phyloP scores from a whole-genome alignment of 2,113 vertebrate species.

The Tragelaphus buxtoni region DNA sequence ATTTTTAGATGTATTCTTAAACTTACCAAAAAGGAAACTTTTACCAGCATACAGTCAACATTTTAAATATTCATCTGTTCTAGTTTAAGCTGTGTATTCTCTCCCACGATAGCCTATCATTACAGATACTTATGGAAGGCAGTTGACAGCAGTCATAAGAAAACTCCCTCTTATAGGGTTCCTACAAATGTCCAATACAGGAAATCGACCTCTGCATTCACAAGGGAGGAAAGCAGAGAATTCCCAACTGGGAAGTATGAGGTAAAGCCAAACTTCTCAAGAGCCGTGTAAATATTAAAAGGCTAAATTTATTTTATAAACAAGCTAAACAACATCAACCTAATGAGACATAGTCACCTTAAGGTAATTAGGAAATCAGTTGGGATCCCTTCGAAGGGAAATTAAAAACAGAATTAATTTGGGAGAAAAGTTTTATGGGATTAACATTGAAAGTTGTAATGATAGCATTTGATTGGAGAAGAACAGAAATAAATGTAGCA shows the following conservation, averaged over 20 bases:
- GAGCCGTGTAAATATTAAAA: constrained; percentile 47
- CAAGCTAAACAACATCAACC: constrained; percentile 3
- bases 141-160: constrained; percentile 35
- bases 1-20: not conserved
- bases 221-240: constrained; percentile 51
- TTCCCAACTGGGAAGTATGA: not conserved
- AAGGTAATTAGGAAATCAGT: constrained; percentile 21
- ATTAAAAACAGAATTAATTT: constrained; percentile 43
- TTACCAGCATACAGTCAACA: constrained; percentile 3
- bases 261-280: not conserved
- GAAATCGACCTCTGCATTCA: constrained; percentile 71
- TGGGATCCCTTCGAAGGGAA: not conserved
- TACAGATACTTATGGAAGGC: constrained; percentile 27
- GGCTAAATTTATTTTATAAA: constrained; percentile 20
- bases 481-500: not conserved
- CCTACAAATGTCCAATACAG: constrained; percentile 36
- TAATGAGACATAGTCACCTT: constrained; percentile 9
- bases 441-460: constrained; percentile 6
- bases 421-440: not conserved
- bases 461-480: not conserved
- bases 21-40: constrained; percentile 5
- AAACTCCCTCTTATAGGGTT: constrained; percentile 56
- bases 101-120: not conserved
- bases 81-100: constrained; percentile 3
- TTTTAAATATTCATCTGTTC: constrained; percentile 53